phyloP scores from a whole-genome alignment of 1,140 invertebrate genomes.

The Drosophila biarmipes region DNA sequence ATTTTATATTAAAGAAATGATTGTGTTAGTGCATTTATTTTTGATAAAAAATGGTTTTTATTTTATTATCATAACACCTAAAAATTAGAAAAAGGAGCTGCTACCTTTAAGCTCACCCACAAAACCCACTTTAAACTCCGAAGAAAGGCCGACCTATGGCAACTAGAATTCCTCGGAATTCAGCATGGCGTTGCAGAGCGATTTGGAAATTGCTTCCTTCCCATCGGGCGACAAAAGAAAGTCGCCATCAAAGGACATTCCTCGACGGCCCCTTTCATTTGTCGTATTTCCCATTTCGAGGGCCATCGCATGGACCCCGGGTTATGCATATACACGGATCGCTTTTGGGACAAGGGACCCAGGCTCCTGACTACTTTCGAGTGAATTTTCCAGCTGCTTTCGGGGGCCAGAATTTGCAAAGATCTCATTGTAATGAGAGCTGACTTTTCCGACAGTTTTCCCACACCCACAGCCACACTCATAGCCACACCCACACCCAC shows the following conservation, averaged over 20 bases:
- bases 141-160: background rate
- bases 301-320: background rate
- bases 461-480: too few species aligned
- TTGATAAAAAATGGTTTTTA: too few species aligned
- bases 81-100: background rate
- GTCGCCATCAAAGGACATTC: slow-evolving; percentile 21
- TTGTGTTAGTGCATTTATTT: too few species aligned
- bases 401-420: slow-evolving; percentile 6
- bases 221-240: slow-evolving; percentile 4
- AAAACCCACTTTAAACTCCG: background rate
- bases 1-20: too few species aligned
- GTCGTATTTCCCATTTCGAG: slow-evolving; percentile 17
- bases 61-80: too few species aligned
- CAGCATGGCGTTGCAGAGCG: background rate
- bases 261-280: slow-evolving; percentile 6
- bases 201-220: slow-evolving; percentile 2
- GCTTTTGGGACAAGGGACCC: background rate
- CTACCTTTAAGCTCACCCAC: background rate
- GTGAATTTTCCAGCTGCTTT: background rate
- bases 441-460: slow-evolving; percentile 14
- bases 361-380: background rate
- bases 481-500: too few species aligned
- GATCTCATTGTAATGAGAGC: slow-evolving; percentile 38
- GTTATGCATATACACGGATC: slow-evolving; percentile 3
- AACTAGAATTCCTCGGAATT: slow-evolving; percentile 1